phyloP scores from a whole-genome alignment of 2,888 invertebrate species.

The Palloptera scutellata region DNA sequence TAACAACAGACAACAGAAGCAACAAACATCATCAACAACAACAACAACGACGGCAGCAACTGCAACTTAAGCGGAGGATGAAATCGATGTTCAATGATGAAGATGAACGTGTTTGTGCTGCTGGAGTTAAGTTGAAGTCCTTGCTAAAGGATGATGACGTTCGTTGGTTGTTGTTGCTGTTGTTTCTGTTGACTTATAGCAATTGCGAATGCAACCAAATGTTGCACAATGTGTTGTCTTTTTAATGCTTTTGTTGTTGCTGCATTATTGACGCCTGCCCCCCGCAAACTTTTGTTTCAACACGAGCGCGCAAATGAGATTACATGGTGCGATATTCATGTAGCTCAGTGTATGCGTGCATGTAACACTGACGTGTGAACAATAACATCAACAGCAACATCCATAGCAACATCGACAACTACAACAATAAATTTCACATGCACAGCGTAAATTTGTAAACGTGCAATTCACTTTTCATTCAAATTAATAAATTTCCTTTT shows the following conservation, averaged over 20 bases:
- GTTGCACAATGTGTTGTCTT: conserved; percentile 17
- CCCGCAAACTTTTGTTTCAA: conserved; percentile 63
- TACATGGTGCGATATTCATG: conserved; percentile 61
- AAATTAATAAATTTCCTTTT: too few species aligned
- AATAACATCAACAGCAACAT: background rate
- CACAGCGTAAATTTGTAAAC: background rate
- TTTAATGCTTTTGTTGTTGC: conserved; percentile 32
- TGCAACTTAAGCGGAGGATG: background rate
- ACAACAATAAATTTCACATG: background rate
- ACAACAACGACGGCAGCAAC: conserved; percentile 2
- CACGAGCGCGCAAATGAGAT: conserved; percentile 64
- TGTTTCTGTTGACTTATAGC: conserved; percentile 20
- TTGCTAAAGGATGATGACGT: conserved; percentile 8
- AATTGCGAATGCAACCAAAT: conserved; percentile 26
- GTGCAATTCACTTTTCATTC: too few species aligned
- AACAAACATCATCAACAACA: background rate
- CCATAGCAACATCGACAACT: background rate
- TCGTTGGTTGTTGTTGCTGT: conserved; percentile 7
- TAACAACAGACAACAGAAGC: background rate
- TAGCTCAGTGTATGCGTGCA: conserved; percentile 38
- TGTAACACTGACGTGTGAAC: conserved; percentile 3
- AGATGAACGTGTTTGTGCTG: conserved; percentile 57
- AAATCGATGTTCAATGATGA: conserved; percentile 46
- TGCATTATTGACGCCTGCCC: conserved; percentile 39
- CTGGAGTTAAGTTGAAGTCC: conserved; percentile 45